Conservation (phyloP, 2,113 vertebrate species). For the Scomber scombrus region DNA sequence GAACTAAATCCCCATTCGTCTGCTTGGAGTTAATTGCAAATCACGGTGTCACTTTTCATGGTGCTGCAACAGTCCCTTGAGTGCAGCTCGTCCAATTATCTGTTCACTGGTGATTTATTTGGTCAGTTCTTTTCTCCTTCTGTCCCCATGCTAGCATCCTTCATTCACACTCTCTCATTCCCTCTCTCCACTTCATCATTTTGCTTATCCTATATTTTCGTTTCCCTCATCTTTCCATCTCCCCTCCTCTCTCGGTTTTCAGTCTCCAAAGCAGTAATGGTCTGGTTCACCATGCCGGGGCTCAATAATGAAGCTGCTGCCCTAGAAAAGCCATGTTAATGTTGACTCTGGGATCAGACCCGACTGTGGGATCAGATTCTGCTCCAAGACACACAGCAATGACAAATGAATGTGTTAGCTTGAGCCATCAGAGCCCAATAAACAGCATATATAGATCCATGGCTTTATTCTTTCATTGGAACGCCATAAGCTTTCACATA, state of each 20-base stretch:
- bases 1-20: constrained; percentile 64
- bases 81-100: constrained; percentile 79
- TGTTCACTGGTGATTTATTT: constrained; percentile 77
- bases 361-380: constrained; percentile 65
- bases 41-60: constrained; percentile 72
- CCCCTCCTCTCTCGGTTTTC: constrained; percentile 26
- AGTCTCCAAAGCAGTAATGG: constrained; percentile 64
- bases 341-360: constrained; percentile 68
- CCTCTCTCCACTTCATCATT: constrained; percentile 55
- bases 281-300: constrained; percentile 49
- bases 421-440: constrained; percentile 38
- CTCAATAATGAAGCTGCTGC: constrained; percentile 69
- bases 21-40: constrained; percentile 76
- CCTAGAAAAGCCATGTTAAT: constrained; percentile 72
- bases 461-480: not conserved
- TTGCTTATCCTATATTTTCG: constrained; percentile 41
- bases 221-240: constrained; percentile 56
- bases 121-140: constrained; percentile 67
- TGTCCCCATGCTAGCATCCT: constrained; percentile 38
- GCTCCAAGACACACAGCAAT: constrained; percentile 49
- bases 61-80: constrained; percentile 59
- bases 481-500: too few species aligned
- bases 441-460: constrained; percentile 36
- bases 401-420: constrained; percentile 57
- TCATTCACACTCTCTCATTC: constrained; percentile 49